phyloP scores from a whole-genome alignment of 2,888 invertebrate genomes.

The Archips xylosteana region DNA sequence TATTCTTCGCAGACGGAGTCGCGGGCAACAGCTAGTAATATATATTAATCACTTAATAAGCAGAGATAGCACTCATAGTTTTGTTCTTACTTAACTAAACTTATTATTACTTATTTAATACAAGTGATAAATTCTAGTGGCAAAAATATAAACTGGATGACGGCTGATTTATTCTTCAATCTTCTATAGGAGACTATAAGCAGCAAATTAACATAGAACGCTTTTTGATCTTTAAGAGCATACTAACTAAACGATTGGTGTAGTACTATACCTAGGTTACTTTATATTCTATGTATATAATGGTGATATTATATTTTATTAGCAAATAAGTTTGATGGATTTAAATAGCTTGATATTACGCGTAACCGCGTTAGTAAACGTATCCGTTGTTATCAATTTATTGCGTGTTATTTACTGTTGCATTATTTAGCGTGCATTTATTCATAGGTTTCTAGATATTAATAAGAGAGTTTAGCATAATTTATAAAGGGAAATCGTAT shows the following conservation, averaged over 20 bases:
- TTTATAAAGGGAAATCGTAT: not conserved
- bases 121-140: no score
- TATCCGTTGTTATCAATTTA: conserved; percentile 5
- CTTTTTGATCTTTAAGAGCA: not conserved
- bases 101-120: no score
- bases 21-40: no score
- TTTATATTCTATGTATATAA: conserved; percentile 27
- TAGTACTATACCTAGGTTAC: not conserved
- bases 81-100: no score
- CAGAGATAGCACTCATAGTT: no score
- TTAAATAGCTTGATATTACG: not conserved
- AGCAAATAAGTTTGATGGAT: conserved; percentile 17
- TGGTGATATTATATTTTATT: conserved; percentile 34
- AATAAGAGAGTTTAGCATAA: conserved; percentile 2
- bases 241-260: not conserved
- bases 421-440: conserved; percentile 34
- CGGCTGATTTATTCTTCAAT: no score
- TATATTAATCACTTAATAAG: no score
- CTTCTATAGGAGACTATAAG: not conserved
- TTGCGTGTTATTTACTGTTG: conserved; percentile 15
- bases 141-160: no score
- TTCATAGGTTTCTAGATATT: conserved; percentile 4
- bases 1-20: no score
- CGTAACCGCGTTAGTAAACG: conserved; percentile 2
- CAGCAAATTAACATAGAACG: not conserved